These are phyloP conservation scores for Microcebus murinus DNA, from an alignment of 2,113 vertebrate species.

Conservation along the genomic window DNA sequence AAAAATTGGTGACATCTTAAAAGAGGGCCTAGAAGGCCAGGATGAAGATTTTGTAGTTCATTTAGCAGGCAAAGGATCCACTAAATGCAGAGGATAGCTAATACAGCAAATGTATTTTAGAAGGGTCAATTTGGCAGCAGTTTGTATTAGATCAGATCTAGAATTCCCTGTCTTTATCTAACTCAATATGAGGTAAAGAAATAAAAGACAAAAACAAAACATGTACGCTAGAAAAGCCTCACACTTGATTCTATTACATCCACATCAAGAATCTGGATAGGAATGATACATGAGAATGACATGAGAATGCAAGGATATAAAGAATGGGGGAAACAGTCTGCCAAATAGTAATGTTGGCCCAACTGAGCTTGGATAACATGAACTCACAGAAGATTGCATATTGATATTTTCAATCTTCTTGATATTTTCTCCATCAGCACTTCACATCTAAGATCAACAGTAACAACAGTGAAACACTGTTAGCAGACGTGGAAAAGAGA, in stretches of 20 bases:
- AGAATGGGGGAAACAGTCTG: background rate
- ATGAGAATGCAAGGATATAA: background rate
- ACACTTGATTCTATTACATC: background rate
- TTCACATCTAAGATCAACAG: background rate
- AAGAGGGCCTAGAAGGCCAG: background rate
- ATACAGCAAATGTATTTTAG: background rate
- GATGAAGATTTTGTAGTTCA: background rate
- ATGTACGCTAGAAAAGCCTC: background rate
- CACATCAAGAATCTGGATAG: background rate
- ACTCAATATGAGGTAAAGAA: background rate
- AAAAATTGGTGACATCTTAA: background rate
- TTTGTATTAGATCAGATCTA: background rate
- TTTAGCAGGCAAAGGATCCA: background rate
- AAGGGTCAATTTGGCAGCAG: background rate
- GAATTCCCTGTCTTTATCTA: background rate
- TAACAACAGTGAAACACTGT: background rate
- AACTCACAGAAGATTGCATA: background rate
- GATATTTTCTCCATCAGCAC: background rate
- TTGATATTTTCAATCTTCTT: background rate
- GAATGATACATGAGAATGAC: background rate
- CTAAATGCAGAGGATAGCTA: background rate
- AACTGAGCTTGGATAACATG: background rate
- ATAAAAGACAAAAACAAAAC: background rate
- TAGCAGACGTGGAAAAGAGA: background rate
- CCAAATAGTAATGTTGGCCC: background rate